phyloP scores from a whole-genome alignment of 2,113 vertebrate genomes.

The Vidua chalybeata region DNA sequence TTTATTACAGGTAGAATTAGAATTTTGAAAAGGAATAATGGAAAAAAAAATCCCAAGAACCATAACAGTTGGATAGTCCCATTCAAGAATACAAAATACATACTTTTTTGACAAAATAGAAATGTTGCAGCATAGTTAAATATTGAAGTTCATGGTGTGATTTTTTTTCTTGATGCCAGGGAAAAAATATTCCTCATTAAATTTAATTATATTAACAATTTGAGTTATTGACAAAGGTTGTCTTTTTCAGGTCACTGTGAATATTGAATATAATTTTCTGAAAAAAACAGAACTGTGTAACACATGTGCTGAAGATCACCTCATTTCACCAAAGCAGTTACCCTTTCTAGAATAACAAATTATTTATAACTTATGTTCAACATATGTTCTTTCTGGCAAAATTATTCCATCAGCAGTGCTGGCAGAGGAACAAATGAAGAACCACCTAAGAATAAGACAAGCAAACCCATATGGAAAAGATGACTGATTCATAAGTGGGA shows the following conservation, averaged over 20 bases:
- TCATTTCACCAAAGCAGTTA: neutral
- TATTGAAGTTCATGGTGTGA: neutral
- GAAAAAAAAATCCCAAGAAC: neutral
- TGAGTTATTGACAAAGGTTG: neutral
- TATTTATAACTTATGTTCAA: neutral
- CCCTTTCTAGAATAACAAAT: neutral
- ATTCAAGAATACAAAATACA: neutral
- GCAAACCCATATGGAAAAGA: neutral
- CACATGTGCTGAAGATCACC: neutral
- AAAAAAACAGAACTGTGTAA: neutral
- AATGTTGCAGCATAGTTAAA: neutral
- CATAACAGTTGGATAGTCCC: rapidly evolving
- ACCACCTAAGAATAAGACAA: neutral
- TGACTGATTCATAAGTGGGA: neutral
- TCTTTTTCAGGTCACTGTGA: neutral
- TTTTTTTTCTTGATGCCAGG: neutral
- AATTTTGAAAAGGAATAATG: neutral
- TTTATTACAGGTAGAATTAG: neutral
- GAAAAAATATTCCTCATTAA: neutral
- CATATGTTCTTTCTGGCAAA: conserved; percentile 5
- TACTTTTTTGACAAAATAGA: neutral
- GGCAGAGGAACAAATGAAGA: neutral
- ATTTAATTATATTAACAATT: neutral
- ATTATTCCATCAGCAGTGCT: neutral
- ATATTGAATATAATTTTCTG: neutral